These are phyloP conservation scores for Tachysurus fulvidraco DNA, from an alignment of 2,113 vertebrate genomes.

Conservation along the genomic window DNA sequence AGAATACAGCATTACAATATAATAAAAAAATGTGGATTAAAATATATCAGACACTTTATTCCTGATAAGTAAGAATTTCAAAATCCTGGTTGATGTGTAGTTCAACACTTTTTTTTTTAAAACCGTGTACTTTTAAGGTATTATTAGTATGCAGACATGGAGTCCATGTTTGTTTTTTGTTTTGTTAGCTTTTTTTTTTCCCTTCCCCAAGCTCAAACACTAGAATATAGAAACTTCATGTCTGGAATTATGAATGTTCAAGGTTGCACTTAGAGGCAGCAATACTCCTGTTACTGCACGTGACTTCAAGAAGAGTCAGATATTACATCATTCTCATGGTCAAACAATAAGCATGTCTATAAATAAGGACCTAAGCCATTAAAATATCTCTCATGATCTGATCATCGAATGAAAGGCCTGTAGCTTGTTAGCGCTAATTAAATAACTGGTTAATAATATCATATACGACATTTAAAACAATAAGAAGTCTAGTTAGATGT, in stretches of 20 bases:
- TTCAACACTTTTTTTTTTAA: background rate
- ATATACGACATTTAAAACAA: background rate
- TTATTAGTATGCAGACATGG: background rate
- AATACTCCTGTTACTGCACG: slow-evolving; percentile 50
- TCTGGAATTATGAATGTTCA: slow-evolving; percentile 27
- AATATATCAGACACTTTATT: background rate
- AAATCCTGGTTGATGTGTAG: background rate
- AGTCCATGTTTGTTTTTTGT: slow-evolving; percentile 7
- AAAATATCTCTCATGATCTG: background rate
- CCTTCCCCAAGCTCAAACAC: background rate
- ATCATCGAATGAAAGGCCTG: background rate
- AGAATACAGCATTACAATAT: background rate
- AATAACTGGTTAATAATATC: background rate
- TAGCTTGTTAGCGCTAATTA: background rate
- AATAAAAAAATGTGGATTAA: background rate
- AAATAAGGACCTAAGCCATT: slow-evolving; percentile 61
- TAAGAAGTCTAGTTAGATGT: background rate
- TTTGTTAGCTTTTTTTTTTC: background rate
- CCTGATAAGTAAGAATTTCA: background rate
- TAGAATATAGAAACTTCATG: slow-evolving; percentile 1
- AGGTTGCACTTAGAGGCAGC: slow-evolving; percentile 26
- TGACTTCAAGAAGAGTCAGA: slow-evolving; percentile 52
- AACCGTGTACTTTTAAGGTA: background rate
- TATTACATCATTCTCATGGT: slow-evolving; percentile 67
- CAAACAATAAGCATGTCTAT: slow-evolving; percentile 70